Evolutionary conservation across 2,888 invertebrate genomes (phyloP), one percentile per base, ranked within the genome.

Genomic region (Anoplius nigerrimus): DNA sequence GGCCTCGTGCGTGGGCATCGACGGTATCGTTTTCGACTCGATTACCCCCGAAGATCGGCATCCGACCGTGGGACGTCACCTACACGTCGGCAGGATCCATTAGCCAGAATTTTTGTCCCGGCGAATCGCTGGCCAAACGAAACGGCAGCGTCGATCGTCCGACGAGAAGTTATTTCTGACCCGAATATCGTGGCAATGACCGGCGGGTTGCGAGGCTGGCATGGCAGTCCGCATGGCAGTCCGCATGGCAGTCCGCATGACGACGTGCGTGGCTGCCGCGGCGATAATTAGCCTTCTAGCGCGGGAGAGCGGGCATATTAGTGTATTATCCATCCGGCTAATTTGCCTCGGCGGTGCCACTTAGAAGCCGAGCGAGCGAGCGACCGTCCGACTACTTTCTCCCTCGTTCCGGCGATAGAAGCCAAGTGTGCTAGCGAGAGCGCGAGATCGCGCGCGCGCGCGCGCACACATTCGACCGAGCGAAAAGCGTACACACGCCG

Each of bases 281-380:
- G 34, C 43, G 66, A 65, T 74, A 74, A 75, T 75, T 75, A 69
- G 52, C 42, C 63, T 71, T 55, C 66, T 57, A 42, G 34, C 62
- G 65, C 56, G 18, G 56, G 63, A 62, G 62, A 63, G 68, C 71
- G 20, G 42, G 62, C 59, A 22, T 66, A 59, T 69, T 65, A 59
- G 74, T 65, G 64, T 62, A 69, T 69, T 71, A 72, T 65, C 55
- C 66, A 54, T 60, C 59, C 63, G 62, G 61, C 62, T 72, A 74
- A 75, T 75, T 75, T 65, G 67, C 71, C 62, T 71, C 53, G 54
- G 60, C 55, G 64, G 66, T 67, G 62, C 69, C 69, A 66, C 62
- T 75, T 69, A 63, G 54, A 34, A n/a, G 34, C n/a, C n/a, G n/a
- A n/a, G n/a, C n/a, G n/a, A n/a, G n/a, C n/a, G n/a, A n/a, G n/a